Base-by-base conservation (phyloP, 2,113 vertebrate species). In the Labeo catla region DNA sequence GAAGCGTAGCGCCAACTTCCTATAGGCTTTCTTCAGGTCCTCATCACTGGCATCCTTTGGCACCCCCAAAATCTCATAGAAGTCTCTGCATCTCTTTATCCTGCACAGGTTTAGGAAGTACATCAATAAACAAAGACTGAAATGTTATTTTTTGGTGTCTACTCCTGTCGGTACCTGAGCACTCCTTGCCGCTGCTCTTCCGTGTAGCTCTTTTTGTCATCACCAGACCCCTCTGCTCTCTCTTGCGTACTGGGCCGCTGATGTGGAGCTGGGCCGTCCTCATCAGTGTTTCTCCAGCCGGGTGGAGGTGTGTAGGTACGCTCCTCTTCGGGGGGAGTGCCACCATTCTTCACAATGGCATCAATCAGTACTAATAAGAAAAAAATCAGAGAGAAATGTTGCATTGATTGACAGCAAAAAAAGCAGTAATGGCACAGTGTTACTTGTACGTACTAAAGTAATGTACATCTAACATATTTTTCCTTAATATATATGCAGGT, bases 1-100 rank as follows among this genome's bases (percentile, higher is more conserved):
- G 90, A 98, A 99, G 88, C 96, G 97, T 59, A 98, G 94, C 36
- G 98, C 98, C 59, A 99, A 93, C 89, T 95, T 97, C 90, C 97
- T 95, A 90, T 99, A 98, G 1, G 97, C 95, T 90, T 96, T 96
- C 93, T 98, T 99, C 91, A 99, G 93, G 76, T 98, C 97, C 86
- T 99, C 97, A 43, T 98, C 97, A 47, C 93, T 93, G 82, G 97
- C 97, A 77, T 96, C 93, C 87, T 94, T 95, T 76, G 93, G 28
- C 90, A 98, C 95, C 2, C 98, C 96, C 43, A 99, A 94, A 81
- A 98, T 98, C 90, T 99, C 97, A 89, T 99, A 99, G 84, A 98
- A 98, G 93, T 97, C 96, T 92, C 95, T 97, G 89, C 97, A 98
- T 92, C 96, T 95, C 94, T 98, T 97, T 94, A 98, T 98, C 87